These are phyloP conservation scores for Hapalemur alaotrensis DNA, from an alignment of 2,797 vertebrate genomes.

Conservation along the genomic window DNA sequence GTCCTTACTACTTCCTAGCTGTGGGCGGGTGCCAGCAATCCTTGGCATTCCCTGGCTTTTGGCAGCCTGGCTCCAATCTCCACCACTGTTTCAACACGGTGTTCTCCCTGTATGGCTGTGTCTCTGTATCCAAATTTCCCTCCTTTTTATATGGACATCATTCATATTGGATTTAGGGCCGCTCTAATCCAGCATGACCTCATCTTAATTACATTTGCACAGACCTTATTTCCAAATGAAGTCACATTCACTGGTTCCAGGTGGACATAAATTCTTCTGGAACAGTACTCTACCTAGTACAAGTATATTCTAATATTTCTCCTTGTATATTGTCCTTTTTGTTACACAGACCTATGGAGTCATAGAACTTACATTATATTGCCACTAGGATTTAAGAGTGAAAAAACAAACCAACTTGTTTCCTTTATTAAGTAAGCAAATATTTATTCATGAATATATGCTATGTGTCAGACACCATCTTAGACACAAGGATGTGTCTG, in stretches of 20 bases:
- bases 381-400: background rate
- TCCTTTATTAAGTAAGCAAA: background rate
- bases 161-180: background rate
- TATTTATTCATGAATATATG: background rate
- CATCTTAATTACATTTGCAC: background rate
- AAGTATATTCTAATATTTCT: background rate
- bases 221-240: slow-evolving; percentile 39
- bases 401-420: background rate
- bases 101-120: background rate
- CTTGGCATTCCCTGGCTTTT: background rate
- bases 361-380: background rate
- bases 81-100: background rate
- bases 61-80: background rate
- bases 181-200: background rate
- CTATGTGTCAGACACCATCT: background rate
- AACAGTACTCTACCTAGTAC: background rate
- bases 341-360: background rate
- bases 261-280: background rate
- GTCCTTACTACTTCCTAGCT: background rate
- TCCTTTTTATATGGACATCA: background rate
- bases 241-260: background rate
- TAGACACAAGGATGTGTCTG: background rate
- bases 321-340: background rate
- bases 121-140: background rate
- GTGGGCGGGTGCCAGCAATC: background rate